Evolutionary conservation across 2,888 invertebrate genomes (phyloP).

Genomic region (Xylota segnis): DNA sequence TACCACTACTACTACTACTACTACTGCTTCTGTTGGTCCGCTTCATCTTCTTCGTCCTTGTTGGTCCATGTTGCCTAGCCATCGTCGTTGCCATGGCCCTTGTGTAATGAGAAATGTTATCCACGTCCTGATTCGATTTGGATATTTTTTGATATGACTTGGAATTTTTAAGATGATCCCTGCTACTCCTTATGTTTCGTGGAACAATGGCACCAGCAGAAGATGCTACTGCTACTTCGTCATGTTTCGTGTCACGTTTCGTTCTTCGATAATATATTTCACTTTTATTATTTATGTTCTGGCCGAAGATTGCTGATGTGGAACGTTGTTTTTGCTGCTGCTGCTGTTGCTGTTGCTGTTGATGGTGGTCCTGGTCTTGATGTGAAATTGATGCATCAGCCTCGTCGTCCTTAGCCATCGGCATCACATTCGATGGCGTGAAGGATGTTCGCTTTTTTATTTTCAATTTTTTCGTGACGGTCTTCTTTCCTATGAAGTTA

Average conservation of each 20-base stretch:
- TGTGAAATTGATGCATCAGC: slow-evolving; percentile 73
- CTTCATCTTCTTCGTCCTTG: slow-evolving; percentile 49
- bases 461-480: slow-evolving; percentile 73
- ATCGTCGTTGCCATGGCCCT: slow-evolving; percentile 52
- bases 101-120: slow-evolving; percentile 83
- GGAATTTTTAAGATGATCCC: slow-evolving; percentile 74
- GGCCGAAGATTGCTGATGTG: slow-evolving; percentile 74
- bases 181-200: slow-evolving; percentile 44
- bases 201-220: slow-evolving; percentile 57
- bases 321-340: slow-evolving; percentile 76
- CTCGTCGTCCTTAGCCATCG: slow-evolving; percentile 53
- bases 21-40: slow-evolving; percentile 45
- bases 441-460: slow-evolving; percentile 83
- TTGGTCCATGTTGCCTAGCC: slow-evolving; percentile 54
- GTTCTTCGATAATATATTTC: slow-evolving; percentile 75
- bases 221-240: slow-evolving; percentile 59
- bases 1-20: no score
- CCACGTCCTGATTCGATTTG: slow-evolving; percentile 78
- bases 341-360: slow-evolving; percentile 74
- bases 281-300: slow-evolving; percentile 76
- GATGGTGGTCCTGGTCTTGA: slow-evolving; percentile 66
- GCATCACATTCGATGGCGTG: slow-evolving; percentile 83
- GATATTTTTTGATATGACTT: slow-evolving; percentile 75
- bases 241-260: slow-evolving; percentile 77
- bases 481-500: slow-evolving; percentile 56